phyloP scores from a whole-genome alignment of 2,888 invertebrate genomes.

The Bugulina stolonifera region DNA sequence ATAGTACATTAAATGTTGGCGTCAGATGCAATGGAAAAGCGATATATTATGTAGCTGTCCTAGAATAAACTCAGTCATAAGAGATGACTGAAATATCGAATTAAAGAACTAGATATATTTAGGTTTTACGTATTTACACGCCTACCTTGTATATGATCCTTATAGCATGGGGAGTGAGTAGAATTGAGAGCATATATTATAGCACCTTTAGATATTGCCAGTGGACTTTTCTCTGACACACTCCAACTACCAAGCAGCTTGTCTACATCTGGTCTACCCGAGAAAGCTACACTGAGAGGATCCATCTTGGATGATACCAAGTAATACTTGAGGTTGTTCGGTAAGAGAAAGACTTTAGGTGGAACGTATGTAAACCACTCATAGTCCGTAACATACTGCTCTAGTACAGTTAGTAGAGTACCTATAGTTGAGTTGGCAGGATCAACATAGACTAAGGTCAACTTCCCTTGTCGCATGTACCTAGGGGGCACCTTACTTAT shows the following conservation, averaged over 20 bases:
- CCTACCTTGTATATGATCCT: slow-evolving; percentile 14
- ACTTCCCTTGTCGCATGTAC: not conserved
- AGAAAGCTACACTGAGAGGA: not conserved
- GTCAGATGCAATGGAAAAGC: too few species aligned
- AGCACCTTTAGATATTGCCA: not conserved
- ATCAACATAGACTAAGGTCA: not conserved
- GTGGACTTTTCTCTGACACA: slow-evolving; percentile 12
- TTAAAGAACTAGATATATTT: too few species aligned
- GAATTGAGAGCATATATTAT: not conserved
- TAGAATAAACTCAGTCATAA: too few species aligned
- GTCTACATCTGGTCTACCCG: not conserved
- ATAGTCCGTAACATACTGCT: not conserved
- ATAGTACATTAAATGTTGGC: too few species aligned
- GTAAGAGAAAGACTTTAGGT: not conserved
- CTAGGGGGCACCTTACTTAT: not conserved
- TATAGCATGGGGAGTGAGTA: not conserved
- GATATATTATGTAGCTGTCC: too few species aligned
- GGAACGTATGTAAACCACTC: slow-evolving; percentile 13
- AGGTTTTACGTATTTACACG: too few species aligned
- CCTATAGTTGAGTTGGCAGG: not conserved
- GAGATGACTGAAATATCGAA: too few species aligned
- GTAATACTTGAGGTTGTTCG: slow-evolving; percentile 9
- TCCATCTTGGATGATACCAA: not conserved
- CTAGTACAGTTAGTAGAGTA: not conserved
- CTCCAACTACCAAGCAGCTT: slow-evolving; percentile 3